Evolutionary conservation across 2,113 vertebrate genomes (phyloP).

Genomic region (Bambusicola thoracicus): DNA sequence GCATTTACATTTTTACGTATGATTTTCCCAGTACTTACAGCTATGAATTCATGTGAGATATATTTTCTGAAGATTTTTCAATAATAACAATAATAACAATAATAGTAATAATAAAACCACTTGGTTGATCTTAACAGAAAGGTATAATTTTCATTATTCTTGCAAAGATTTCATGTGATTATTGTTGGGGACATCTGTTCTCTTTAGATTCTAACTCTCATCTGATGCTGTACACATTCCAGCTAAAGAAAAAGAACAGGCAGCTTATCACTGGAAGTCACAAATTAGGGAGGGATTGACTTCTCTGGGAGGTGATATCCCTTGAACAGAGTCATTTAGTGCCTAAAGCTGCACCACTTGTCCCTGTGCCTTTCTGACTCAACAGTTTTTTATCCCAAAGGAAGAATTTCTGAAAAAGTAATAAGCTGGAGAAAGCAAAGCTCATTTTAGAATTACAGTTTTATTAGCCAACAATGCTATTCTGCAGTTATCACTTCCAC

Average conservation of each 20-base stretch:
- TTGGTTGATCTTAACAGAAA: neutral
- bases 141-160: neutral
- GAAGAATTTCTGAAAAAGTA: conserved; percentile 40
- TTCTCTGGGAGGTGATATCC: neutral
- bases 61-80: neutral
- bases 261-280: neutral
- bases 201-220: neutral
- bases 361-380: neutral
- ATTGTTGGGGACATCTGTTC: neutral
- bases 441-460: neutral
- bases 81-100: neutral
- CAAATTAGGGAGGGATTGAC: neutral
- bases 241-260: neutral
- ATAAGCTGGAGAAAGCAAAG: neutral
- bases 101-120: neutral
- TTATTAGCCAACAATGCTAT: neutral
- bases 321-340: neutral
- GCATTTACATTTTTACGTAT: neutral
- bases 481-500: neutral
- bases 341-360: neutral
- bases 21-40: neutral
- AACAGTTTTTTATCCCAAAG: conserved; percentile 25
- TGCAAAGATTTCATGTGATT: neutral
- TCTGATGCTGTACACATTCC: neutral
- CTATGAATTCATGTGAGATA: neutral